Percentiles rank a stretch among this genome's conserved stretches.
Conservation (phyloP, 2,888 invertebrate species). For the Tenthredo livida region DNA sequence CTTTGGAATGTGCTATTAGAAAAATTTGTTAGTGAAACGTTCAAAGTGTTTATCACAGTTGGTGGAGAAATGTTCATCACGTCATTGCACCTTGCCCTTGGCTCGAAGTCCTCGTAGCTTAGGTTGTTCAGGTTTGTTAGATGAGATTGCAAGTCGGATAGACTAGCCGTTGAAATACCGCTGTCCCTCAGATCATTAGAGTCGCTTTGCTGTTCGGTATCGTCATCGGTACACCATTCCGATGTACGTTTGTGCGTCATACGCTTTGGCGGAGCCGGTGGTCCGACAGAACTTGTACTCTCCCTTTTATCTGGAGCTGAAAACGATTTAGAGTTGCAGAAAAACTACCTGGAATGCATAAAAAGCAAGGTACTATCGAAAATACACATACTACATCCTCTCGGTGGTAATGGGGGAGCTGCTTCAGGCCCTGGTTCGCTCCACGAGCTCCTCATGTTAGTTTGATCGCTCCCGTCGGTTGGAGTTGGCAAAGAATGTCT, state of each 20-base stretch:
- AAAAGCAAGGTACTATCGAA: background rate
- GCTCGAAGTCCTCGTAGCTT: slow-evolving; percentile 78
- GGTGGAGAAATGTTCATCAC: slow-evolving; percentile 76
- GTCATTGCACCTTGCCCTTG: slow-evolving; percentile 75
- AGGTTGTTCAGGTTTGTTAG: slow-evolving; percentile 76
- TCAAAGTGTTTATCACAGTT: slow-evolving; percentile 73
- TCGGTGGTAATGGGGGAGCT: slow-evolving; percentile 90
- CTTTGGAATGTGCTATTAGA: slow-evolving; percentile 71
- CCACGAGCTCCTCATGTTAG: slow-evolving; percentile 81
- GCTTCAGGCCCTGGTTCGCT: slow-evolving; percentile 81
- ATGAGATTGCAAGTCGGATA: slow-evolving; percentile 75
- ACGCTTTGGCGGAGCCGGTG: slow-evolving; percentile 78
- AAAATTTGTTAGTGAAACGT: slow-evolving; percentile 71
- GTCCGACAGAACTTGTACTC: slow-evolving; percentile 77
- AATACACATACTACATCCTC: slow-evolving; percentile 84
- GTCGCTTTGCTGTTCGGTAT: slow-evolving; percentile 66
- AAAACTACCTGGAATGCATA: background rate
- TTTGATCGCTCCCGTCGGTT: slow-evolving; percentile 76
- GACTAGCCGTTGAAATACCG: slow-evolving; percentile 78
- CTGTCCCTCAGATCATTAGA: slow-evolving; percentile 80
- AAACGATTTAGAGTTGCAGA: slow-evolving; percentile 56
- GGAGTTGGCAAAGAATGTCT: slow-evolving; percentile 80
- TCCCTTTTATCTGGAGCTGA: slow-evolving; percentile 81
- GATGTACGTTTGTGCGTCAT: slow-evolving; percentile 72
- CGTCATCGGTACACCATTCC: slow-evolving; percentile 74